Conservation (phyloP, 1,140 invertebrate species). For the Drosophila santomea region DNA sequence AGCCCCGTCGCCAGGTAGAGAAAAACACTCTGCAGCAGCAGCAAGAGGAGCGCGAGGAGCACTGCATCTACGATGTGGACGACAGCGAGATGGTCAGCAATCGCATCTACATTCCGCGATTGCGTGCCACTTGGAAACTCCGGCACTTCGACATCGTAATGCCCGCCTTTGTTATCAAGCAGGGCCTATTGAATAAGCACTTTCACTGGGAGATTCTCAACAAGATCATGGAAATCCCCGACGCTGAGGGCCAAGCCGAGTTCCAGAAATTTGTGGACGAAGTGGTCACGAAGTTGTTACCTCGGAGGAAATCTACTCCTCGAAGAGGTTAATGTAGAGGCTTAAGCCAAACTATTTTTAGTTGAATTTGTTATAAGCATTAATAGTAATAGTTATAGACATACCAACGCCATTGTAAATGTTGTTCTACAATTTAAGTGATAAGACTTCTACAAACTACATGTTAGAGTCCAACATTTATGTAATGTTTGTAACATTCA, state of each 20-base stretch:
- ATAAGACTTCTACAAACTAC: too few relatives aligned
- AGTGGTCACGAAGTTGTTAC: background rate
- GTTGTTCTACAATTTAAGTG: too few relatives aligned
- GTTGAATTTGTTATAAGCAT: too few relatives aligned
- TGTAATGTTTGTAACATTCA: too few relatives aligned
- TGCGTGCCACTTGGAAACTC: background rate
- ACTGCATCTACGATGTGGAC: background rate
- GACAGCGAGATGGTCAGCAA: background rate
- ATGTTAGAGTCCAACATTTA: too few relatives aligned
- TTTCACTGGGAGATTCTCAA: background rate
- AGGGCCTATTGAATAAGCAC: background rate
- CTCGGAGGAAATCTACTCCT: too few relatives aligned
- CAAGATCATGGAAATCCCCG: background rate
- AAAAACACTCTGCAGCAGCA: background rate
- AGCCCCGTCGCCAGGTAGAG: background rate
- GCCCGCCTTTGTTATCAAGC: background rate
- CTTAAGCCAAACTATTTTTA: too few relatives aligned
- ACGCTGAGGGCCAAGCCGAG: background rate
- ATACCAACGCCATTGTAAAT: too few relatives aligned
- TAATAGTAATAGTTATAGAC: too few relatives aligned
- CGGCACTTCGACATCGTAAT: constrained; percentile 1
- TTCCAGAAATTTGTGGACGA: background rate
- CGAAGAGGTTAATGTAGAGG: too few relatives aligned
- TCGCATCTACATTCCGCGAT: background rate
- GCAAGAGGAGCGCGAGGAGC: background rate